A percentile compares a stretch with the other conserved stretches of the same genome.
Evolutionary conservation across 2,113 vertebrate genomes (phyloP).

Genomic region (Zapus hudsonius): DNA sequence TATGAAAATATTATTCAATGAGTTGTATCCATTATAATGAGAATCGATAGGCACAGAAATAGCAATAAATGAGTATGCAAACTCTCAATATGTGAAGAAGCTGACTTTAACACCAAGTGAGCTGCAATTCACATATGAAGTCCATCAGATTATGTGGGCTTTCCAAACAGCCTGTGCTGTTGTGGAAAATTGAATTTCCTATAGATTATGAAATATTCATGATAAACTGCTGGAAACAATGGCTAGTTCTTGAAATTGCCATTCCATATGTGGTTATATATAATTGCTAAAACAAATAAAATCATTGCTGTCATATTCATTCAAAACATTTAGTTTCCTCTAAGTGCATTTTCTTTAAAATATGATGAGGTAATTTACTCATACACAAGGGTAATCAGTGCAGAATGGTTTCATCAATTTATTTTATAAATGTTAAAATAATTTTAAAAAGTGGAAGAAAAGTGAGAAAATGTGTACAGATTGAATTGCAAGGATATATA

Average conservation of each 20-base stretch:
- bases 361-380: constrained; percentile 18
- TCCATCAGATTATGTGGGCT: constrained; percentile 38
- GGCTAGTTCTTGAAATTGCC: constrained; percentile 68
- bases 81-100: neutral
- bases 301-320: constrained; percentile 60
- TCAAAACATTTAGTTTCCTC: constrained; percentile 38
- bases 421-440: constrained; percentile 35
- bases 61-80: constrained; percentile 33
- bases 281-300: constrained; percentile 69
- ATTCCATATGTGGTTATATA: constrained; percentile 31
- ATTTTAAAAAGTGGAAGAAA: neutral
- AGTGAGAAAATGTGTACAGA: neutral
- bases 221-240: constrained; percentile 66
- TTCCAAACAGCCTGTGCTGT: constrained; percentile 59
- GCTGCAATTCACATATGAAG: neutral
- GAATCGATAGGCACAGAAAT: neutral
- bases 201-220: constrained; percentile 70
- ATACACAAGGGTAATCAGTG: constrained; percentile 44
- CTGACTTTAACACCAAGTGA: constrained; percentile 17
- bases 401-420: constrained; percentile 18
- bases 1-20: neutral
- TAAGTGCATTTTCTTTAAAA: constrained; percentile 67
- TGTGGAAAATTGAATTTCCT: constrained; percentile 66
- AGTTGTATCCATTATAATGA: constrained; percentile 20
- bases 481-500: constrained; percentile 7